Evolutionary conservation across 2,888 invertebrate species (phyloP), one percentile per base, ranked within the genome.

Genomic region (Heteropelma amictum): DNA sequence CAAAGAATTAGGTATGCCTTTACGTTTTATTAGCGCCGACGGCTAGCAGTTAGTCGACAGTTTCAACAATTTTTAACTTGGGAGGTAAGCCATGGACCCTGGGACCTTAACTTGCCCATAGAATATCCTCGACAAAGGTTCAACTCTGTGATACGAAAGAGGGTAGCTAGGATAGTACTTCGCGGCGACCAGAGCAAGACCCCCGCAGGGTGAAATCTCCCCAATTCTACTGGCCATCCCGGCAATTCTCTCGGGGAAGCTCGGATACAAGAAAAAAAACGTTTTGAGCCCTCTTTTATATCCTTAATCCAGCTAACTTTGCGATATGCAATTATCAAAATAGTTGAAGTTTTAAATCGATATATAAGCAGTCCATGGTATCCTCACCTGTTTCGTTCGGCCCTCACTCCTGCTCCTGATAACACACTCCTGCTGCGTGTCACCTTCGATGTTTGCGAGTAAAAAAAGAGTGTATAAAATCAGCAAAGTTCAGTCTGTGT

Each of bases 1-100:
- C 45, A 54, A 38, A 56, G 54, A 45, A 42, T 69, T 47, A 14
- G 79, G 81, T 83, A 83, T 81, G 83, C 83, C n/a, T n/a, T n/a
- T n/a, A n/a, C n/a, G 86, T 85, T 86, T 86, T 85, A 86, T 87
- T 87, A 86, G 83, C 86, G 82, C 82, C 85, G 83, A 82, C 83
- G 86, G 85, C 85, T 84, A 83, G 82, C 84, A 85, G 86, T 88
- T 87, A 87, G 85, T 83, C 85, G 84, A 86, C 84, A 87, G 87
- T 87, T 88, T 86, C 82, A 87, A 84, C 86, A 87, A 87, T 87
- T 87, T 87, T 87, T 87, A 87, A 87, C 83, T 86, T 86, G 70
- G 81, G 79, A 84, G 85, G 82, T 85, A 85, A 79, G 68, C 76
- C 75, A 64, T 70, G 64, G 58, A 75, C 64, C 26, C 47, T 40